Percentiles rank a stretch among this genome's conserved stretches.
phyloP scores from a whole-genome alignment of 2,797 vertebrate genomes.

The Acipenser ruthenus region DNA sequence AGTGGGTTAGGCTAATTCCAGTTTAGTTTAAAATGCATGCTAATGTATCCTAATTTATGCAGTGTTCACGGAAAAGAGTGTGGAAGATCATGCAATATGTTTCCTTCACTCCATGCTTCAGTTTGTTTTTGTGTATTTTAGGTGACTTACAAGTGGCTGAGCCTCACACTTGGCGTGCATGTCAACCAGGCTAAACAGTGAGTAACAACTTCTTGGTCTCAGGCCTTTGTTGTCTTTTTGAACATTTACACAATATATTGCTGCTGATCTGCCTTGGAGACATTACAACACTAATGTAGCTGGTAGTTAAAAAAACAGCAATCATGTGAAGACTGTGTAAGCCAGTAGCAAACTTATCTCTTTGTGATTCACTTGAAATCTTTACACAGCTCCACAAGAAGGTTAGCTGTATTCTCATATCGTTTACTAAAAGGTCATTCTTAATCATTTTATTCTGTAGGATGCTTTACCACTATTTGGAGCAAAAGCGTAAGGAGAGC shows the following conservation, averaged over 20 bases:
- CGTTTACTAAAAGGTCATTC: no score
- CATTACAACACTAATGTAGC: no score
- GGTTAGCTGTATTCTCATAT: no score
- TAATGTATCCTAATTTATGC: not conserved
- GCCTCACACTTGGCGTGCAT: constrained; percentile 85
- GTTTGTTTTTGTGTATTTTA: constrained; percentile 29
- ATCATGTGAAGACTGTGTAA: no score
- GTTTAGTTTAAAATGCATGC: not conserved
- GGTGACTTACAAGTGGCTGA: constrained; percentile 97
- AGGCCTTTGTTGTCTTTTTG: not conserved
- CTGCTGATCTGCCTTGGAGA: no score
- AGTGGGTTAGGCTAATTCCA: not conserved
- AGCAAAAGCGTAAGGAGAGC: constrained; percentile 82
- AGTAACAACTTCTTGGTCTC: constrained; percentile 40
- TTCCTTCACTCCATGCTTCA: not conserved
- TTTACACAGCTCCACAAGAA: no score
- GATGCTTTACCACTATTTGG: constrained; percentile 89
- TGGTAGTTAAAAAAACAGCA: no score
- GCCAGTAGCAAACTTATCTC: no score
- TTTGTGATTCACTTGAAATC: no score
- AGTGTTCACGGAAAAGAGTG: no score
- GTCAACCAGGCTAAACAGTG: constrained; percentile 95
- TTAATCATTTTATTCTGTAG: constrained; percentile 41
- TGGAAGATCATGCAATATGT: no score
- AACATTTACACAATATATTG: not conserved